Evolutionary conservation across 1,140 invertebrate species (phyloP).

Genomic region (Chymomyza costata): DNA sequence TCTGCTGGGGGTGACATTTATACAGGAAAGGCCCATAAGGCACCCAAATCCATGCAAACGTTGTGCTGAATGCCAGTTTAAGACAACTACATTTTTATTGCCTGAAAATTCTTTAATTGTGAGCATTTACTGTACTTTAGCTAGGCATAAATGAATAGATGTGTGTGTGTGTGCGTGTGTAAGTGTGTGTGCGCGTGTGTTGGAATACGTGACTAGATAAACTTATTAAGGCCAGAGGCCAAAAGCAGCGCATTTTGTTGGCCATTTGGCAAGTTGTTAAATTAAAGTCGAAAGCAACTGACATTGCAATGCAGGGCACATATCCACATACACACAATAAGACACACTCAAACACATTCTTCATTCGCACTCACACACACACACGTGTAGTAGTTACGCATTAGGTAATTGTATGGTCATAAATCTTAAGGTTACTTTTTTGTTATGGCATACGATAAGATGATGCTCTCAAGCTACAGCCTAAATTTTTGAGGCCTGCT

Average conservation of each 20-base stretch:
- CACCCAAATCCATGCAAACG: too few relatives aligned
- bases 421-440: slow-evolving; percentile 41
- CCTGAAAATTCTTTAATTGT: too few relatives aligned
- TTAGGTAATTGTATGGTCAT: slow-evolving; percentile 54
- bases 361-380: too few relatives aligned
- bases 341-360: slow-evolving; percentile 11
- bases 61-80: too few relatives aligned
- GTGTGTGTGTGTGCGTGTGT: too few relatives aligned
- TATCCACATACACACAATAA: slow-evolving; percentile 2
- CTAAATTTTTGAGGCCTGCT: slow-evolving; percentile 50
- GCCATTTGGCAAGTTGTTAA: slow-evolving; percentile 8
- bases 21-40: too few relatives aligned
- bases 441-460: slow-evolving; percentile 44
- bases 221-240: slow-evolving; percentile 24
- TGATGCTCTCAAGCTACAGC: too few relatives aligned
- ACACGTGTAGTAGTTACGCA: too few relatives aligned
- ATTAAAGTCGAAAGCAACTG: slow-evolving; percentile 24
- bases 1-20: too few relatives aligned
- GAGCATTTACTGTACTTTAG: too few relatives aligned
- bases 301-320: neutral
- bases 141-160: too few relatives aligned
- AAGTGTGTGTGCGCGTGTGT: slow-evolving; percentile 10
- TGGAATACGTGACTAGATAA: slow-evolving; percentile 64
- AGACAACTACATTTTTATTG: too few relatives aligned
- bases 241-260: neutral